Conservation (phyloP, 2,888 invertebrate genomes). For the Trichogramma dendrolimi region DNA sequence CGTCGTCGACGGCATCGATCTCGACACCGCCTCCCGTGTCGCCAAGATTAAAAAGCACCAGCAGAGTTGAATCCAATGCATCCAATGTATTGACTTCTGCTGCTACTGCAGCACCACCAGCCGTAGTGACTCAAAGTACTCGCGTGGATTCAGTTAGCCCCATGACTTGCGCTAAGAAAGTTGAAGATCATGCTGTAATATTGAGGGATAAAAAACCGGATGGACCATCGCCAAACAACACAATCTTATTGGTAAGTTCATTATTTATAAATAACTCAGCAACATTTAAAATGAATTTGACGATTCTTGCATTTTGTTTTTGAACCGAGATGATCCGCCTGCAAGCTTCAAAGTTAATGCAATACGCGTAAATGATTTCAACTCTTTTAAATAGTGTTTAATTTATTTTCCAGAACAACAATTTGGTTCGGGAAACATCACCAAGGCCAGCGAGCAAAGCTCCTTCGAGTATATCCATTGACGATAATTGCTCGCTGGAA, state of each 20-base stretch:
- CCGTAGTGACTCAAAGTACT: no score
- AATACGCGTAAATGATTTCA: no score
- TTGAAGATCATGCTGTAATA: constrained; percentile 31
- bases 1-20: constrained; percentile 46
- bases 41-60: constrained; percentile 26
- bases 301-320: background rate
- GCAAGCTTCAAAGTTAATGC: no score
- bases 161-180: no score
- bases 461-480: constrained; percentile 45
- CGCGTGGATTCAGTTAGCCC: no score
- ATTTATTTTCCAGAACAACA: constrained; percentile 39
- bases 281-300: no score
- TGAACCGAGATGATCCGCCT: background rate
- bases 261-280: no score
- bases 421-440: constrained; percentile 38
- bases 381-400: background rate
- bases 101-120: constrained; percentile 38
- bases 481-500: constrained; percentile 43
- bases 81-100: constrained; percentile 28
- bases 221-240: constrained; percentile 34
- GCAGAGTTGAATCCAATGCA: no score
- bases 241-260: constrained; percentile 37
- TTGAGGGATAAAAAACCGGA: no score
- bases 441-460: constrained; percentile 47
- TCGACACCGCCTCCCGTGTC: constrained; percentile 44